Evolutionary conservation across 2,113 vertebrate genomes (phyloP).

Genomic region (Leuciscus idus): DNA sequence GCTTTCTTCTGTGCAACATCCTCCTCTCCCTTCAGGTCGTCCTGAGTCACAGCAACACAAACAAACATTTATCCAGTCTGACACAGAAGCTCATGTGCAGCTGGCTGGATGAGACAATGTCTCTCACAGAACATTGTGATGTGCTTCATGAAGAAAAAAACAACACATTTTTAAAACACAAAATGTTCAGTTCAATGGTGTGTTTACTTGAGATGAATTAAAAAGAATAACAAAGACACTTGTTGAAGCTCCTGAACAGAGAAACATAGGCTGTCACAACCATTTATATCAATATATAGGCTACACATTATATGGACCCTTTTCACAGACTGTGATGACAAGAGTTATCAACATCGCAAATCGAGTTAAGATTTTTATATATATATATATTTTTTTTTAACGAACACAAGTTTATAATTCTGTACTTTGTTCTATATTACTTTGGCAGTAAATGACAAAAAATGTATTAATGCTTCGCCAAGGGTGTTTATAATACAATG

Average conservation of each 20-base stretch:
- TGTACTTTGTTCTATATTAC: no score
- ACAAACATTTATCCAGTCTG: background rate
- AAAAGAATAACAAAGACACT: background rate
- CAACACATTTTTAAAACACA: background rate
- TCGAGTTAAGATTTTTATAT: no score
- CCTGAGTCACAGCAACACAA: conserved; percentile 72
- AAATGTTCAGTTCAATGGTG: background rate
- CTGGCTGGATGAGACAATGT: background rate
- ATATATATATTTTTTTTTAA: no score
- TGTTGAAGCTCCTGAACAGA: background rate
- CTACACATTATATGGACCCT: no score
- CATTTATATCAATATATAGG: background rate
- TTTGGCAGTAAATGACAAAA: no score
- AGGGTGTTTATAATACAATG: no score
- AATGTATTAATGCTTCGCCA: no score
- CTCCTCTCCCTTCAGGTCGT: conserved; percentile 92
- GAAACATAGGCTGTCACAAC: background rate
- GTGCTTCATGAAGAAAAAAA: background rate
- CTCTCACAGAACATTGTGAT: background rate
- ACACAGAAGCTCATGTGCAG: conserved; percentile 8
- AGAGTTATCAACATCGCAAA: no score
- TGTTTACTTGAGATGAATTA: background rate
- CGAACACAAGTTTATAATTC: no score
- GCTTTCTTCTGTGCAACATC: conserved; percentile 94
- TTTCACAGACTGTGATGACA: no score